phyloP scores from a whole-genome alignment of 2,797 vertebrate species.

The Sardinella longiceps region DNA sequence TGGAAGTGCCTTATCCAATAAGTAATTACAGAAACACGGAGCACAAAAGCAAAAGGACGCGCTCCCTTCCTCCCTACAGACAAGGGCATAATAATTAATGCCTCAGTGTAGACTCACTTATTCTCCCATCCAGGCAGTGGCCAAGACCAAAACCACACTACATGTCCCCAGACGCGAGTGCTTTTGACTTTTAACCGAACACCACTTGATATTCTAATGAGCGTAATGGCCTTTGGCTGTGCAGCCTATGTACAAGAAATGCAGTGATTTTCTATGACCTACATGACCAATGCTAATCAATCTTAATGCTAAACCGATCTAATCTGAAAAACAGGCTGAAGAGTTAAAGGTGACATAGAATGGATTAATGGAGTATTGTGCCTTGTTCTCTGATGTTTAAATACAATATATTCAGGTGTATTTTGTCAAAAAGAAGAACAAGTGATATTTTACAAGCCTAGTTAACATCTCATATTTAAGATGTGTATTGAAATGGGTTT shows the following conservation, averaged over 20 bases:
- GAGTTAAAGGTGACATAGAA: background rate
- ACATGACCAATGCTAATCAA: background rate
- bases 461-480: too few species aligned
- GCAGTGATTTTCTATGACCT: background rate
- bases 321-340: background rate
- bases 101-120: constrained; percentile 55
- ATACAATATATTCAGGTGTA: too few species aligned
- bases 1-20: constrained; percentile 57
- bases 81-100: constrained; percentile 58
- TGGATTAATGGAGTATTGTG: too few species aligned
- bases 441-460: too few species aligned
- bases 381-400: too few species aligned
- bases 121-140: constrained; percentile 47
- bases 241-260: background rate
- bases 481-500: too few species aligned
- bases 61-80: constrained; percentile 47
- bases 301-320: too few species aligned
- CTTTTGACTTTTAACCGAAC: constrained; percentile 32
- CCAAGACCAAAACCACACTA: constrained; percentile 16
- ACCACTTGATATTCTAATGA: constrained; percentile 16
- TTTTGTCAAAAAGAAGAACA: too few species aligned
- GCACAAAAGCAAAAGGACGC: constrained; percentile 44
- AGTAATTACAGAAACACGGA: constrained; percentile 59
- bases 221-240: background rate
- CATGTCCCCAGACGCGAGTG: constrained; percentile 33